Base-by-base conservation (phyloP, 2,797 vertebrate species). In the Acrossocheilus fasciatus region DNA sequence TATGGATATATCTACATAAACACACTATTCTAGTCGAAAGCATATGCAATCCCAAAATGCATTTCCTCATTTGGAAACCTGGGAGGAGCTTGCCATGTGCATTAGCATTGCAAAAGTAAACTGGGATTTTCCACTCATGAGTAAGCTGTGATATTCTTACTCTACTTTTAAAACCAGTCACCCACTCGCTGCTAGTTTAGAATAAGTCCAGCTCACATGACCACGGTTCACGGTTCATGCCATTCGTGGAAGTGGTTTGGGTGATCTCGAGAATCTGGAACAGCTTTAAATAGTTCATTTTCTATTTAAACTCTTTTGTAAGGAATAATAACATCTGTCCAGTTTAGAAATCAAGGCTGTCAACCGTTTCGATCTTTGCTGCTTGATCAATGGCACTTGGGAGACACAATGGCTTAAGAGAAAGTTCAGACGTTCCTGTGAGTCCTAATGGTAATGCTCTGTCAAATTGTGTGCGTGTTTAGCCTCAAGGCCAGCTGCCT, bases 141-240 rank as follows among this genome's bases (percentile, higher is more conserved):
- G 88, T 91, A 91, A 89, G 86, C 57, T 91, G 91, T 92, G 84
- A 73, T 94, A 92, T 93, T 93, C 81, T 90, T 88, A 64, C 88
- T 85, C 90, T 92, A 79, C 93, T 92, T 92, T 88, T 86, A 85
- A 88, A 87, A 89, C 41, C 78, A 45, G 47, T 83, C 66, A 64
- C 75, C 89, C 84, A 77, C 83, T 90, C 79, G 70, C 80, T 88
- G 85, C 73, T 36, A 88, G 87, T 88, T 92, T 89, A 91, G 90
- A 93, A 91, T 87, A 89, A 92, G 86, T 90, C 54, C 30, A 57
- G 83, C 90, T 92, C 72, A 87, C 89, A 90, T 87, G 89, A 84
- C 88, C 84, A 87, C 78, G 83, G 64, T 88, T 86, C 75, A 70
- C 64, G 45, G 91, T 84, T 83, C 18, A 3, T 85, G 87, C 91